Evolutionary conservation across 2,113 vertebrate genomes (phyloP).

Genomic region (Perca flavescens): DNA sequence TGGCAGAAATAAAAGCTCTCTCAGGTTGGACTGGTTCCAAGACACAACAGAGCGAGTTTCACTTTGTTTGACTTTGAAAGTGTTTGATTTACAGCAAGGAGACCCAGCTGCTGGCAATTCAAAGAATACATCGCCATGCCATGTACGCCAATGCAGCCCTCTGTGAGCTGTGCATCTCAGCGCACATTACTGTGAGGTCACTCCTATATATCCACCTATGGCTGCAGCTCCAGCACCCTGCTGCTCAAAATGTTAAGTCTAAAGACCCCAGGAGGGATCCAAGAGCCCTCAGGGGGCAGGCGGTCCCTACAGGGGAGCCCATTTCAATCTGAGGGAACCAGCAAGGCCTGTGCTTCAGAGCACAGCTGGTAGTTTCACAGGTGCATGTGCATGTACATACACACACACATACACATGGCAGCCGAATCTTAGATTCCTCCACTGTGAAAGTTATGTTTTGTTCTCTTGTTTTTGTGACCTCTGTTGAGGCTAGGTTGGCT

Average conservation of each 20-base stretch:
- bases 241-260: constrained; percentile 70
- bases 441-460: constrained; percentile 64
- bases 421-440: constrained; percentile 52
- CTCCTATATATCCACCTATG: constrained; percentile 10
- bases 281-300: constrained; percentile 64
- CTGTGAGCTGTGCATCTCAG: constrained; percentile 44
- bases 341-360: constrained; percentile 73
- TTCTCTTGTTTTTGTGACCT: constrained; percentile 53
- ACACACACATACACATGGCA: constrained; percentile 16
- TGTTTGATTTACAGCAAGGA: constrained; percentile 76
- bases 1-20: constrained; percentile 72
- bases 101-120: constrained; percentile 69
- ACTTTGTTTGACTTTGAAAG: constrained; percentile 83
- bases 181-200: constrained; percentile 55
- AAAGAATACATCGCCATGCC: constrained; percentile 64
- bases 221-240: constrained; percentile 31
- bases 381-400: constrained; percentile 23
- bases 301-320: constrained; percentile 60
- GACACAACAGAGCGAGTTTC: constrained; percentile 67
- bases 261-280: constrained; percentile 67
- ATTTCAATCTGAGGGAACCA: constrained; percentile 70
- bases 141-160: constrained; percentile 43
- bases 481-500: constrained; percentile 48
- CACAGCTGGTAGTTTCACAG: constrained; percentile 70
- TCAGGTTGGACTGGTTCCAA: constrained; percentile 71